phyloP scores from a whole-genome alignment of 2,888 invertebrate genomes.

The Escarpia spicata region DNA sequence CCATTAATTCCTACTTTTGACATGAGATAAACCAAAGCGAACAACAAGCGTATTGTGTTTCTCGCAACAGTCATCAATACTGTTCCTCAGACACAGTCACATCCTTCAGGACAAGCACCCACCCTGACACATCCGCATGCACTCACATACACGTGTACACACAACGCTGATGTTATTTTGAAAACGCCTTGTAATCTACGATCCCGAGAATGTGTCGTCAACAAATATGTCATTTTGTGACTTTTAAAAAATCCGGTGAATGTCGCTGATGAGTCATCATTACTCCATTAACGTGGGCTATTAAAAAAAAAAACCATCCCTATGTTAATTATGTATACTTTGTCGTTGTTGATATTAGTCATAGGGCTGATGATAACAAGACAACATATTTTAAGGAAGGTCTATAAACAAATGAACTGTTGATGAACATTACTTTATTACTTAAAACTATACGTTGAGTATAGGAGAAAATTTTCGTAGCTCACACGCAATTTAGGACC shows the following conservation, averaged over 20 bases:
- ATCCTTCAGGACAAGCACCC: not conserved
- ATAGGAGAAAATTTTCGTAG: too few relatives aligned
- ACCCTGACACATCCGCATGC: not conserved
- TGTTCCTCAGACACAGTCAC: not conserved
- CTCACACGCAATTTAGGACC: too few relatives aligned
- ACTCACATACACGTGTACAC: not conserved
- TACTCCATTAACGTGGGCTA: not conserved
- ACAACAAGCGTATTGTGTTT: not conserved
- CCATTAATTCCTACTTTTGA: not conserved
- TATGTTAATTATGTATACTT: not conserved
- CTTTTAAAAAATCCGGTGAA: not conserved
- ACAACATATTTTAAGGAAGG: too few relatives aligned
- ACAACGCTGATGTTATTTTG: not conserved
- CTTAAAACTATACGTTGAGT: too few relatives aligned
- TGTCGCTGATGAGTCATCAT: not conserved
- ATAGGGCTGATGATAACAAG: too few relatives aligned
- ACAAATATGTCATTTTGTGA: not conserved
- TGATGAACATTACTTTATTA: too few relatives aligned
- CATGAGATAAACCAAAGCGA: constrained; percentile 7
- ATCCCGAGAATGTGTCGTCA: not conserved
- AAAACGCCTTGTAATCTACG: not conserved
- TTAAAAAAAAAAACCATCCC: not conserved
- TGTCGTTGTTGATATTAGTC: not conserved
- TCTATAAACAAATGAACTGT: too few relatives aligned
- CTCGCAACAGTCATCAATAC: not conserved